These are phyloP conservation scores for Polymixis lichenea DNA, from an alignment of 2,888 invertebrate species.

Conservation along the genomic window DNA sequence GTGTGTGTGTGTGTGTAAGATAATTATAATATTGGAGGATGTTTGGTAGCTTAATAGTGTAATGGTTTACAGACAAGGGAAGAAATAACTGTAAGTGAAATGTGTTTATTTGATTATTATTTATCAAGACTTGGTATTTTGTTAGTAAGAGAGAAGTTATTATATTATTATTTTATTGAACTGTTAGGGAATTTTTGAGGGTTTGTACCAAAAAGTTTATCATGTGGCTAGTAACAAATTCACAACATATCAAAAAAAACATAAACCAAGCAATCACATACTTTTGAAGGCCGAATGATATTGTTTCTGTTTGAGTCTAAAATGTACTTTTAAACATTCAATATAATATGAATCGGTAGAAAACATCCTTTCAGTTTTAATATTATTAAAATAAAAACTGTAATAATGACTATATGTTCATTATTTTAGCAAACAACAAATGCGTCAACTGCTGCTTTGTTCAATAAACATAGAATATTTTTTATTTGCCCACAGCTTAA, in stretches of 20 bases:
- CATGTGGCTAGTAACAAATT: neutral
- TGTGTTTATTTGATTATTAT: neutral
- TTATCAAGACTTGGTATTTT: neutral
- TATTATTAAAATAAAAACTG: neutral
- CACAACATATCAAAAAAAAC: too few relatives aligned
- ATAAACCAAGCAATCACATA: neutral
- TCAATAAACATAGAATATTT: neutral
- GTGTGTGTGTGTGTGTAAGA: neutral
- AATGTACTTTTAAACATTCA: too few relatives aligned
- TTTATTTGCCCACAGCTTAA: conserved; percentile 32
- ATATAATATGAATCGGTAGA: neutral
- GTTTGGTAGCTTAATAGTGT: neutral
- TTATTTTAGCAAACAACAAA: neutral
- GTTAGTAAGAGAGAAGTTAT: neutral
- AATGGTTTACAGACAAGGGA: neutral
- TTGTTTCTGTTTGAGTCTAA: neutral
- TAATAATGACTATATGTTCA: neutral
- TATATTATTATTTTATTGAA: neutral
- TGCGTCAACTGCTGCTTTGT: neutral
- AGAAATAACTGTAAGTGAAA: neutral
- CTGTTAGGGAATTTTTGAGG: neutral
- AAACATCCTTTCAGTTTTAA: neutral
- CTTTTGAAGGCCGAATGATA: neutral
- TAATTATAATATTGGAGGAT: neutral
- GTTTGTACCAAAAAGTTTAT: neutral